These are phyloP conservation scores for Bradypodion ventrale DNA, from an alignment of 2,797 vertebrate species.

Conservation along the genomic window DNA sequence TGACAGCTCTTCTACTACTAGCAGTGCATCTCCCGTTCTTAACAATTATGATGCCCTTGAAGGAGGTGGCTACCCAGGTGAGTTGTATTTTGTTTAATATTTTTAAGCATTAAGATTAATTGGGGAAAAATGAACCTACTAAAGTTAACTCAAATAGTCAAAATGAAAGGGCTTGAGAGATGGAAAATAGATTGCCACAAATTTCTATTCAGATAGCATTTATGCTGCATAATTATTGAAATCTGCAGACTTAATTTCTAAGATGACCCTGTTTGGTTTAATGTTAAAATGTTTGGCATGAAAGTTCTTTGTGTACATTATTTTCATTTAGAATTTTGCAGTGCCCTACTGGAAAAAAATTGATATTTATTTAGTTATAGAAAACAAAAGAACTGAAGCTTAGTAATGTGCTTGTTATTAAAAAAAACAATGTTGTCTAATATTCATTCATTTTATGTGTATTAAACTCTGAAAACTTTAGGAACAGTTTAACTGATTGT, in stretches of 20 bases:
- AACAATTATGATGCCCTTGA: constrained; percentile 93
- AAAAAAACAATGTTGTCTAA: neutral
- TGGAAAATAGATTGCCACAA: neutral
- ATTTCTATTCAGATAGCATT: neutral
- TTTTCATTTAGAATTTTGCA: neutral
- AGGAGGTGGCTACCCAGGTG: constrained; percentile 90
- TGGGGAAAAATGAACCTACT: neutral
- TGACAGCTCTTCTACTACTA: constrained; percentile 93
- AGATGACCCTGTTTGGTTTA: neutral
- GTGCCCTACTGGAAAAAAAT: neutral
- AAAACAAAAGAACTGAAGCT: neutral
- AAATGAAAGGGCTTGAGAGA: too few relatives aligned
- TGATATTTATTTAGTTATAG: neutral
- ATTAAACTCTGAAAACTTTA: neutral
- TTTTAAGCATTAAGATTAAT: neutral
- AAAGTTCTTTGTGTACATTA: neutral
- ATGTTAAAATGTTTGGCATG: neutral
- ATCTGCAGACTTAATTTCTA: neutral
- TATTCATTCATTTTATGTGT: neutral
- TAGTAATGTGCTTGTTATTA: neutral
- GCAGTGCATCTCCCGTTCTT: constrained; percentile 90
- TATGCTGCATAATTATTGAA: neutral
- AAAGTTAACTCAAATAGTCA: neutral
- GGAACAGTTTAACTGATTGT: neutral
- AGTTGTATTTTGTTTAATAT: neutral